These are phyloP conservation scores for Archocentrus centrarchus DNA, from an alignment of 2,113 vertebrate genomes.

Conservation along the genomic window DNA sequence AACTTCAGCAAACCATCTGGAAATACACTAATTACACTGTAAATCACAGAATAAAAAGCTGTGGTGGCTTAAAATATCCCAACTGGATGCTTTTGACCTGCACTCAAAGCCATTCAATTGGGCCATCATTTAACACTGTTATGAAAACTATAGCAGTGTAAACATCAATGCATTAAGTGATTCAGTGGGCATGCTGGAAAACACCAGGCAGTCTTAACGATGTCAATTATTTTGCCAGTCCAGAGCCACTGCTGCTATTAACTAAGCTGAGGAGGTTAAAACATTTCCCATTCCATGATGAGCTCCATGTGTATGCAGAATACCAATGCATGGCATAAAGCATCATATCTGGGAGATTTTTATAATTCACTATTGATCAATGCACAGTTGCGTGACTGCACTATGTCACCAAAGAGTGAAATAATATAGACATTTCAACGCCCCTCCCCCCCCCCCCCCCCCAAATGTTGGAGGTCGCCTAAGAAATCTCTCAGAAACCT, in stretches of 20 bases:
- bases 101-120: neutral
- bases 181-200: neutral
- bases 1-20: neutral
- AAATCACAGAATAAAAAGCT: neutral
- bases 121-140: neutral
- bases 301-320: neutral
- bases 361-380: neutral
- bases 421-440: neutral
- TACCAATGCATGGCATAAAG: neutral
- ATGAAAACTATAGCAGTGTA: neutral
- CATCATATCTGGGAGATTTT: neutral
- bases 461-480: neutral
- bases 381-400: neutral
- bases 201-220: neutral
- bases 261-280: neutral
- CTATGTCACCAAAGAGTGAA: neutral
- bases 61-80: neutral
- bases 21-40: conserved; percentile 3
- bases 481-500: neutral
- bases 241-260: neutral
- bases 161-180: neutral
- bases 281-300: neutral
- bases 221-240: neutral
- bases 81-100: neutral
- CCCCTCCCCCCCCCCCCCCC: too few relatives aligned